These are phyloP conservation scores for Pampus argenteus DNA, from an alignment of 2,797 vertebrate species.

Conservation along the genomic window DNA sequence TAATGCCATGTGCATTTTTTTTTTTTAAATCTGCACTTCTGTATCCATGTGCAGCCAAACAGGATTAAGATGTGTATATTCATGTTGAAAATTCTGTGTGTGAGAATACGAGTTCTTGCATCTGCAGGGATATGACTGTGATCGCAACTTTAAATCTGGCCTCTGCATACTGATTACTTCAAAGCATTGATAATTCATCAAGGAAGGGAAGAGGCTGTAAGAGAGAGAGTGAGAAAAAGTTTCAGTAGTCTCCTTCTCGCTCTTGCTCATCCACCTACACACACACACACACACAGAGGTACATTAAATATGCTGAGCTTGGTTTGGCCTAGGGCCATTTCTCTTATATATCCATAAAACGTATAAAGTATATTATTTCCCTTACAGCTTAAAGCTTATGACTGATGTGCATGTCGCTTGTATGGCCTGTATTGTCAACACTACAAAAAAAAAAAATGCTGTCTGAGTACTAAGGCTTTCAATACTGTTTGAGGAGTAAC, in stretches of 20 bases:
- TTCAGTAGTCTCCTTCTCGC: slow-evolving; percentile 27
- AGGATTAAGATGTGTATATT: slow-evolving; percentile 63
- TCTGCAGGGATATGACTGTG: slow-evolving; percentile 69
- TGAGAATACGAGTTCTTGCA: slow-evolving; percentile 54
- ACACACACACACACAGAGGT: slow-evolving; percentile 26
- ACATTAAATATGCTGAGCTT: slow-evolving; percentile 82
- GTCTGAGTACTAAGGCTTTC: slow-evolving; percentile 53
- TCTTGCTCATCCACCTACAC: slow-evolving; percentile 43
- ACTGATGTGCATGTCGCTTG: slow-evolving; percentile 77
- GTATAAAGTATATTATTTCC: slow-evolving; percentile 75
- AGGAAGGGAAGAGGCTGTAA: slow-evolving; percentile 57
- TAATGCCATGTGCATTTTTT: slow-evolving; percentile 30
- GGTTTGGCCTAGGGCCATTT: slow-evolving; percentile 80
- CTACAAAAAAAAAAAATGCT: slow-evolving; percentile 43
- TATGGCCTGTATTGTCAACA: slow-evolving; percentile 60
- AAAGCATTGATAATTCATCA: slow-evolving; percentile 84
- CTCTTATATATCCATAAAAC: slow-evolving; percentile 80
- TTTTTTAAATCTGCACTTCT: slow-evolving; percentile 30
- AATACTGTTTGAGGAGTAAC: slow-evolving; percentile 41
- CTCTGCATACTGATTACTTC: slow-evolving; percentile 80
- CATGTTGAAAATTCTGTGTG: slow-evolving; percentile 48
- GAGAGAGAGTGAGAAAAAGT: slow-evolving; percentile 49
- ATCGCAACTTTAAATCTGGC: slow-evolving; percentile 76
- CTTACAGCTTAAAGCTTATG: slow-evolving; percentile 61
- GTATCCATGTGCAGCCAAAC: slow-evolving; percentile 37